Evolutionary conservation across 2,797 vertebrate species (phyloP).

Genomic region (Alcedo atthis): DNA sequence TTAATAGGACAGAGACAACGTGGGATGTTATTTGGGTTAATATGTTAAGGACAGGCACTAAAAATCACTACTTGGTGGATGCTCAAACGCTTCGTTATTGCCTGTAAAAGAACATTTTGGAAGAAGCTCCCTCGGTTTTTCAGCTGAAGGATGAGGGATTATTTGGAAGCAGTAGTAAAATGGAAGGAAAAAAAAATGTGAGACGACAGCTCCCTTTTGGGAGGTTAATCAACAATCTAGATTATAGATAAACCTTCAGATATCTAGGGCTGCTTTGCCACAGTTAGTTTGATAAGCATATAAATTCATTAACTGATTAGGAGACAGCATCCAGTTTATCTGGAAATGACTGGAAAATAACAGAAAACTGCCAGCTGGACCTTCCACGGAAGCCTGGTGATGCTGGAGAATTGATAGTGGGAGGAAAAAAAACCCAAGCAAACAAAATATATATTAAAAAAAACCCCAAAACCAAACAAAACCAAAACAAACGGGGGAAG

Average conservation of each 20-base stretch:
- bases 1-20: constrained; percentile 7
- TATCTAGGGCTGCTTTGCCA: background rate
- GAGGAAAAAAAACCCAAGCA: too few relatives aligned
- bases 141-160: background rate
- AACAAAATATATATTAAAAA: too few relatives aligned
- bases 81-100: background rate
- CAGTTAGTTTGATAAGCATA: background rate
- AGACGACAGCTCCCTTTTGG: background rate
- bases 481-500: background rate
- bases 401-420: background rate
- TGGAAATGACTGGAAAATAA: background rate
- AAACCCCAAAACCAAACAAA: too few relatives aligned
- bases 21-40: background rate
- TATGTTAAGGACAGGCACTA: background rate
- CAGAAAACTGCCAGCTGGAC: background rate
- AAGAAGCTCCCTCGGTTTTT: background rate
- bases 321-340: background rate
- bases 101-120: background rate
- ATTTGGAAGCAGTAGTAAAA: background rate
- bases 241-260: background rate
- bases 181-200: accelerated
- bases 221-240: background rate
- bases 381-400: background rate
- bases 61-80: background rate
- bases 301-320: background rate